Evolutionary conservation across 2,113 vertebrate species (phyloP).

Genomic region (Carassius gibelio): DNA sequence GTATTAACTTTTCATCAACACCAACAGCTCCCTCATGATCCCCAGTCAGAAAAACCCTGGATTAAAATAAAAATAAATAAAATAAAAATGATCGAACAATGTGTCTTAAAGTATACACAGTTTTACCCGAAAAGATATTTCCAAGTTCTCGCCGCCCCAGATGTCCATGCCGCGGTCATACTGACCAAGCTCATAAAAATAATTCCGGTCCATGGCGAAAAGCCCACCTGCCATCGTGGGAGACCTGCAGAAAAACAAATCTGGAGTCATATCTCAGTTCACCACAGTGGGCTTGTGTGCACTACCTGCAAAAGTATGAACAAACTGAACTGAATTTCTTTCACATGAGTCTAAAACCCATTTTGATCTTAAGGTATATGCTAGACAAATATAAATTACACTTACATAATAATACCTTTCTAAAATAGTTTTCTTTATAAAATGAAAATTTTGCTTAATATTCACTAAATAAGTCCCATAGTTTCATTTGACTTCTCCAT

Average conservation of each 20-base stretch:
- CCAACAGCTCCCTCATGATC: not conserved
- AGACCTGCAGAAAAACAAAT: slow-evolving; percentile 76
- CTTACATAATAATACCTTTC: not conserved
- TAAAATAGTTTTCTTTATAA: not conserved
- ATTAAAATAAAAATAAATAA: not conserved
- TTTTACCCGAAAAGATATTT: slow-evolving; percentile 95
- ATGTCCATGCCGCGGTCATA: slow-evolving; percentile 98
- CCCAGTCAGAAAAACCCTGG: not conserved
- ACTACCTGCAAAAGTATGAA: not conserved
- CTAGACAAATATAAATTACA: not conserved
- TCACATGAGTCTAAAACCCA: not conserved
- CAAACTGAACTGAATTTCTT: not conserved
- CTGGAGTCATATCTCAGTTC: not conserved
- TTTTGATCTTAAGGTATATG: too few species aligned
- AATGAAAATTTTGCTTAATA: not conserved
- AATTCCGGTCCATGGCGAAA: slow-evolving; percentile 93
- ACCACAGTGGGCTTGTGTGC: too few species aligned
- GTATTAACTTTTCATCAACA: not conserved
- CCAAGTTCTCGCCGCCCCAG: slow-evolving; percentile 97
- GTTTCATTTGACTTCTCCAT: not conserved
- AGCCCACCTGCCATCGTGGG: slow-evolving; percentile 97
- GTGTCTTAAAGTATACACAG: not conserved
- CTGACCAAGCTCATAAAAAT: slow-evolving; percentile 90
- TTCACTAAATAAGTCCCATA: not conserved
- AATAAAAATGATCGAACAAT: not conserved